Conservation (phyloP, 2,888 invertebrate species). For the Syrista parreyssii region DNA sequence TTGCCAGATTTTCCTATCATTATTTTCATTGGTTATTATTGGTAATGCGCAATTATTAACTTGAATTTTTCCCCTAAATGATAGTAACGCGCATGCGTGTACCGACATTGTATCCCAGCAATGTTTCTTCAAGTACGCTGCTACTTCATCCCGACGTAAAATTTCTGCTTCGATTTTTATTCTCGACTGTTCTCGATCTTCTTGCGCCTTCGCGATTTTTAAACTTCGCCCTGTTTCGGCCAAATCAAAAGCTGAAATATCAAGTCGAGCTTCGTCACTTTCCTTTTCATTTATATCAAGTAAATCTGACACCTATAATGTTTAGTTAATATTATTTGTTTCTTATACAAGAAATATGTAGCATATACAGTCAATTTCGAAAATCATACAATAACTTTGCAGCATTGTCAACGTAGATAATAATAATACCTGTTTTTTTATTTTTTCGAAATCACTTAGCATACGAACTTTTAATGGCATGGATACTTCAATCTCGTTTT, state of each 20-base stretch:
- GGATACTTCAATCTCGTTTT: slow-evolving; percentile 42
- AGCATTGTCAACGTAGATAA: neutral
- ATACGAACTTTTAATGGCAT: slow-evolving; percentile 53
- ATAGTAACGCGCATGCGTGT: slow-evolving; percentile 61
- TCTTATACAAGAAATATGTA: neutral
- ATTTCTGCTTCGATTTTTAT: slow-evolving; percentile 69
- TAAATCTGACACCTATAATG: slow-evolving; percentile 49
- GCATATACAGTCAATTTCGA: neutral
- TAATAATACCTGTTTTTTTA: slow-evolving; percentile 50
- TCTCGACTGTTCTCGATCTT: slow-evolving; percentile 68
- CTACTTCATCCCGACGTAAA: slow-evolving; percentile 70
- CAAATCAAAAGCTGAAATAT: slow-evolving; percentile 73
- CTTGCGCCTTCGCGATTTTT: slow-evolving; percentile 60
- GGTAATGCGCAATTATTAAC: slow-evolving; percentile 72
- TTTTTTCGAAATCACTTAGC: slow-evolving; percentile 53
- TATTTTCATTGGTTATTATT: slow-evolving; percentile 63
- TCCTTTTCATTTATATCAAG: slow-evolving; percentile 71
- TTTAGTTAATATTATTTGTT: neutral
- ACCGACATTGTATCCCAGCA: slow-evolving; percentile 72
- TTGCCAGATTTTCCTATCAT: slow-evolving; percentile 61
- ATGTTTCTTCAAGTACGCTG: slow-evolving; percentile 68
- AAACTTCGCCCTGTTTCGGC: slow-evolving; percentile 68
- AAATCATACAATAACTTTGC: too few species aligned
- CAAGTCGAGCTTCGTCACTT: slow-evolving; percentile 69
- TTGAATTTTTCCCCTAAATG: slow-evolving; percentile 61